Conservation (phyloP, 2,113 vertebrate genomes). For the Ploceus nigricollis region DNA sequence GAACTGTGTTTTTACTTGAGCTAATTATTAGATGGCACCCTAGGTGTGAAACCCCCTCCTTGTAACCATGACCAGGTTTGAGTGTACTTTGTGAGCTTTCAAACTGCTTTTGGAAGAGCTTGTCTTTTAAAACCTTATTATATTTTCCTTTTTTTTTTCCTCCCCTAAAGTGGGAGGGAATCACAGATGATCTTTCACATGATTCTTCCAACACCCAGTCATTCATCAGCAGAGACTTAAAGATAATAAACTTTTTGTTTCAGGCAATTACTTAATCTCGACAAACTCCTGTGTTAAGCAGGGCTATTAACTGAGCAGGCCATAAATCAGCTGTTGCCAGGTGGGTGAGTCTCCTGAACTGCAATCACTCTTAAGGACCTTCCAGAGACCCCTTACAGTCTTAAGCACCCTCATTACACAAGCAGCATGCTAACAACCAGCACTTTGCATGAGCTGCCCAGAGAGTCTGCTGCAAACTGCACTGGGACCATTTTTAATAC, state of each 20-base stretch:
- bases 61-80: neutral
- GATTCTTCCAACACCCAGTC: conserved; percentile 69
- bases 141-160: neutral
- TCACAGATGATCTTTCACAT: conserved; percentile 73
- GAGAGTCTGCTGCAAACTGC: conserved; percentile 32
- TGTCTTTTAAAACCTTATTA: conserved; percentile 20
- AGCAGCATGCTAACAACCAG: conserved; percentile 79
- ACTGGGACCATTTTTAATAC: conserved; percentile 71
- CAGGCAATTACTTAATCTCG: conserved; percentile 88
- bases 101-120: neutral
- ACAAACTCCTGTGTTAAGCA: conserved; percentile 84
- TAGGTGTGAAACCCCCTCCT: neutral
- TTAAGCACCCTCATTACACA: conserved; percentile 84
- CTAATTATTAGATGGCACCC: neutral
- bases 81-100: neutral
- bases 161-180: conserved; percentile 38
- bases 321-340: conserved; percentile 85
- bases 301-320: conserved; percentile 78
- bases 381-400: conserved; percentile 77
- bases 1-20: neutral
- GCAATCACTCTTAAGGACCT: conserved; percentile 80
- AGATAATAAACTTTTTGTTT: conserved; percentile 85
- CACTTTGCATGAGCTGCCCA: conserved; percentile 22
- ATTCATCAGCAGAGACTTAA: conserved; percentile 81
- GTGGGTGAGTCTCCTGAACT: conserved; percentile 82